These are phyloP conservation scores for Ceryle rudis DNA, from an alignment of 2,797 vertebrate genomes.

Conservation along the genomic window DNA sequence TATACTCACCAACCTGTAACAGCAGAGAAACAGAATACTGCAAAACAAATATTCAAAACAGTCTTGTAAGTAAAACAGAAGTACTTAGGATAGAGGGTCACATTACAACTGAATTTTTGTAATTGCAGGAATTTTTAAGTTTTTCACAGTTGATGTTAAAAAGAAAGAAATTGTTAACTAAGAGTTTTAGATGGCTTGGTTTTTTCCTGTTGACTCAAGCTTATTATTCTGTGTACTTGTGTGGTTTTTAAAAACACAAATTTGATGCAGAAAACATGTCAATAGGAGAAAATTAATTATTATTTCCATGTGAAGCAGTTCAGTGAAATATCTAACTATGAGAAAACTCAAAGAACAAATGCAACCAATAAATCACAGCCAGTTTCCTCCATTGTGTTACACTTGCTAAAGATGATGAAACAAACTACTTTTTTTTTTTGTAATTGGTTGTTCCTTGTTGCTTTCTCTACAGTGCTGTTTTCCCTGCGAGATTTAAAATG, in stretches of 20 bases:
- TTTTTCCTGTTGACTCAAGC: background rate
- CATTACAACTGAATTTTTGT: background rate
- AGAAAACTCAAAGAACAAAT: background rate
- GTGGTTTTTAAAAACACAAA: background rate
- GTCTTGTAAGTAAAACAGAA: background rate
- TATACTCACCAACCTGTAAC: background rate
- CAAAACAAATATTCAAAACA: background rate
- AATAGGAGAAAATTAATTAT: background rate
- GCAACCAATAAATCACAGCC: background rate
- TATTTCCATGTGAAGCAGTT: background rate
- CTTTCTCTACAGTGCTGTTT: slow-evolving; percentile 31
- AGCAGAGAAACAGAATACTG: background rate
- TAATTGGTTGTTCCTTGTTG: slow-evolving; percentile 14
- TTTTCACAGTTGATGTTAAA: background rate
- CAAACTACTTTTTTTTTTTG: slow-evolving; percentile 7
- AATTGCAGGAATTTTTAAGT: background rate
- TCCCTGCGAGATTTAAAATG: slow-evolving; percentile 58
- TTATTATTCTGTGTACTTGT: background rate
- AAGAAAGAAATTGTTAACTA: background rate
- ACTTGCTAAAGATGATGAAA: slow-evolving; percentile 45
- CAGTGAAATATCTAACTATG: background rate
- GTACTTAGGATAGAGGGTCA: background rate
- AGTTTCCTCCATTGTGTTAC: background rate
- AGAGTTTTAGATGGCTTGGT: background rate
- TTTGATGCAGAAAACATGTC: background rate